These are phyloP conservation scores for Boleophthalmus pectinirostris DNA, from an alignment of 2,113 vertebrate genomes.

Conservation along the genomic window DNA sequence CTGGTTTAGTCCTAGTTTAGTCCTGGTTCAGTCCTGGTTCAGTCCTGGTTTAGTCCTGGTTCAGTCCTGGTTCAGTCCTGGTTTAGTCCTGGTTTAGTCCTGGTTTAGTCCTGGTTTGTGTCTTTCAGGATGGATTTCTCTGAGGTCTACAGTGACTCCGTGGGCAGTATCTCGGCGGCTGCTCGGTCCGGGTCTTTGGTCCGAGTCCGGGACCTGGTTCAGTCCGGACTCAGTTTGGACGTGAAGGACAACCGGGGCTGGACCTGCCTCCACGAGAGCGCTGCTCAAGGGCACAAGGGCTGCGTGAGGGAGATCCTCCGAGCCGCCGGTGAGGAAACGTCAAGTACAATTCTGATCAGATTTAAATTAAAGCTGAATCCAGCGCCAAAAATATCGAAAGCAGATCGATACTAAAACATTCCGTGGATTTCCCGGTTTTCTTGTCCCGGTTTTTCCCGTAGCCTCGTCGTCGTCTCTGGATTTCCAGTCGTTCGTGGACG, in stretches of 20 bases:
- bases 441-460: constrained; percentile 41
- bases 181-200: constrained; percentile 78
- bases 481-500: constrained; percentile 71
- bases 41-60: no score
- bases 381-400: no score
- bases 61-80: no score
- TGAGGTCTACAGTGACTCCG: constrained; percentile 85
- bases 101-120: neutral
- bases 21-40: no score
- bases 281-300: constrained; percentile 77
- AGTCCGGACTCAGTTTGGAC: constrained; percentile 79
- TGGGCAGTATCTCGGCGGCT: constrained; percentile 84
- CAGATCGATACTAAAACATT: no score
- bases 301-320: constrained; percentile 81
- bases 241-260: constrained; percentile 92
- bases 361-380: no score
- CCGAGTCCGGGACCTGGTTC: constrained; percentile 79
- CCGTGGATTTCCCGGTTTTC: no score
- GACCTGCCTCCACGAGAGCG: constrained; percentile 90
- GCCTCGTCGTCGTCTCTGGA: constrained; percentile 58
- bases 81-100: neutral
- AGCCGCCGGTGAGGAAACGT: constrained; percentile 53
- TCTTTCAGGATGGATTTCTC: constrained; percentile 86
- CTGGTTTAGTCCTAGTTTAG: no score
- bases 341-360: no score